Conservation (phyloP, 35 echinoderm and acorn worm genomes). For the Ophiothrix spiculata region DNA sequence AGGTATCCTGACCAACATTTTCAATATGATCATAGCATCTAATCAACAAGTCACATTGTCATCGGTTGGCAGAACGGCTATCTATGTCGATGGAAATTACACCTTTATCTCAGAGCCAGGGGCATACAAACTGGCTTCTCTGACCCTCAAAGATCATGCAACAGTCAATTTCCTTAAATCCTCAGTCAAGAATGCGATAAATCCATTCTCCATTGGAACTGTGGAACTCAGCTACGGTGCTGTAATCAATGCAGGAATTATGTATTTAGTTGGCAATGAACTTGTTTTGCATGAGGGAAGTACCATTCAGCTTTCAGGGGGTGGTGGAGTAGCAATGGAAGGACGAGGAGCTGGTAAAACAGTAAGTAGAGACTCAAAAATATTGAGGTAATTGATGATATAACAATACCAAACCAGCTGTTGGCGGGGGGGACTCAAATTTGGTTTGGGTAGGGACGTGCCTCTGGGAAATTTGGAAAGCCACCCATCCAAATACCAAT, state of each 20-base stretch:
- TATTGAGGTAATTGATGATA: no score
- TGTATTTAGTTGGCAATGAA: slow-evolving; percentile 60
- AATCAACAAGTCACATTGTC: slow-evolving; percentile 62
- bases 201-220: slow-evolving; percentile 47
- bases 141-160: slow-evolving; percentile 55
- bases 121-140: slow-evolving; percentile 62
- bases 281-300: slow-evolving; percentile 69
- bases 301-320: slow-evolving; percentile 64
- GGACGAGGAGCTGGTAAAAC: slow-evolving; percentile 57
- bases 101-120: slow-evolving; percentile 59
- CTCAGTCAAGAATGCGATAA: not conserved
- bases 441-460: no score
- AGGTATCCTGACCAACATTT: slow-evolving; percentile 77
- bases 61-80: slow-evolving; percentile 57
- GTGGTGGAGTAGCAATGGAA: slow-evolving; percentile 26
- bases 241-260: slow-evolving; percentile 18
- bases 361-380: no score
- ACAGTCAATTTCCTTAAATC: slow-evolving; percentile 35
- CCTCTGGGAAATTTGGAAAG: no score
- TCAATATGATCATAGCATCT: slow-evolving; percentile 63
- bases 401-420: no score
- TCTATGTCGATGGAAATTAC: slow-evolving; percentile 63
- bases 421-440: no score
- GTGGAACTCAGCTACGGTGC: slow-evolving; percentile 74
- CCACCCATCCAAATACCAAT: no score